Percentiles rank a stretch among this genome's conserved stretches.
Evolutionary conservation across 1,140 invertebrate genomes (phyloP).

Genomic region (Drosophila yakuba): DNA sequence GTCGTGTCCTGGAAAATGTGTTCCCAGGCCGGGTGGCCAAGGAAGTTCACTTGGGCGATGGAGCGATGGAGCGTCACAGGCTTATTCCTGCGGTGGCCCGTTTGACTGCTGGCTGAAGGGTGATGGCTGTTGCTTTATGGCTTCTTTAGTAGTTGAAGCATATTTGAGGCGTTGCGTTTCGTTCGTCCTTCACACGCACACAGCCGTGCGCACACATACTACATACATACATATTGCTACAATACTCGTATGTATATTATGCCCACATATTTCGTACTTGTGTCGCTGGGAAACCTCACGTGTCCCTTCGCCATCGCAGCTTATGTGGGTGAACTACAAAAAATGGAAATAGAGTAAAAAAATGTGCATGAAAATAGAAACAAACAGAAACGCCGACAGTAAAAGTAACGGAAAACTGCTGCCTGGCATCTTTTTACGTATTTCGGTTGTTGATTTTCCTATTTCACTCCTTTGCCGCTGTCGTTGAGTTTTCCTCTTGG

Average conservation of each 20-base stretch:
- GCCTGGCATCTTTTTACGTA: slow-evolving; percentile 68
- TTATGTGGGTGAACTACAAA: slow-evolving; percentile 44
- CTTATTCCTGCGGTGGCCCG: slow-evolving; percentile 52
- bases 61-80: slow-evolving; percentile 38
- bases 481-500: slow-evolving; percentile 26
- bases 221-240: slow-evolving; percentile 3
- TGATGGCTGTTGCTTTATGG: slow-evolving; percentile 68
- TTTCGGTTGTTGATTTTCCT: slow-evolving; percentile 69
- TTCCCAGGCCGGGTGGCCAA: neutral
- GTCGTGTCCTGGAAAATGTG: neutral
- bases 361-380: slow-evolving; percentile 36
- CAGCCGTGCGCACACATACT: slow-evolving; percentile 7
- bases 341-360: slow-evolving; percentile 25
- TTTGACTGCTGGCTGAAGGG: slow-evolving; percentile 60
- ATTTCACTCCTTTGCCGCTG: slow-evolving; percentile 47
- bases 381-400: slow-evolving; percentile 37
- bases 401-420: slow-evolving; percentile 56
- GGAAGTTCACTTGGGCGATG: slow-evolving; percentile 17
- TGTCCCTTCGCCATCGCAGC: slow-evolving; percentile 39
- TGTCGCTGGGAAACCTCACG: slow-evolving; percentile 62
- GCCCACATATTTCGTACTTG: slow-evolving; percentile 38
- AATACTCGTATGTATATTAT: slow-evolving; percentile 5
- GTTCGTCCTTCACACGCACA: slow-evolving; percentile 54
- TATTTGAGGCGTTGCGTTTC: slow-evolving; percentile 72
- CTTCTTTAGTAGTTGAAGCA: slow-evolving; percentile 74